Conservation (phyloP, 2,797 vertebrate species). For the Anableps anableps region DNA sequence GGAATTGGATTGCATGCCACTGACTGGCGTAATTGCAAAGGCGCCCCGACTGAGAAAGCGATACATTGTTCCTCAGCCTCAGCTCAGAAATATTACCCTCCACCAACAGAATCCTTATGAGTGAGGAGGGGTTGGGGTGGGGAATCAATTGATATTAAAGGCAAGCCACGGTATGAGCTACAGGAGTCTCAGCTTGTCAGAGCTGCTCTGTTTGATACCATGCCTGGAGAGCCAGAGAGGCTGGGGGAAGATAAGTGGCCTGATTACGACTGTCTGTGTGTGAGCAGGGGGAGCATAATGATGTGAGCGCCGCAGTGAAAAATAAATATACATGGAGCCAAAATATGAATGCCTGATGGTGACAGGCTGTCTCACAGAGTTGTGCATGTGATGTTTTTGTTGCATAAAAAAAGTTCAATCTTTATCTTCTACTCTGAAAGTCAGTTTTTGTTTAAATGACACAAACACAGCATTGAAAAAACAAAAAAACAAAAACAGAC, state of each 20-base stretch:
- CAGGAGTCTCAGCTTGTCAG: slow-evolving; percentile 57
- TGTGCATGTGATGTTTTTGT: neutral
- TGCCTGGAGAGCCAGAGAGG: slow-evolving; percentile 51
- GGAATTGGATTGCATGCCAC: slow-evolving; percentile 63
- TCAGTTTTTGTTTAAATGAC: neutral
- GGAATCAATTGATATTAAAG: slow-evolving; percentile 72
- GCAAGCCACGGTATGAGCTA: slow-evolving; percentile 54
- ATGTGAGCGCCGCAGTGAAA: slow-evolving; percentile 1
- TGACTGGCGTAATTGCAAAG: slow-evolving; percentile 61
- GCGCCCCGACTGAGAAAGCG: slow-evolving; percentile 54
- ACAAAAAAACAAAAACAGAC: neutral
- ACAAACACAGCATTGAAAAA: neutral
- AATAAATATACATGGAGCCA: slow-evolving; percentile 30
- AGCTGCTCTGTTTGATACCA: slow-evolving; percentile 63
- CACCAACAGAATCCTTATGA: slow-evolving; percentile 57
- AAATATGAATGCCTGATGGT: slow-evolving; percentile 12
- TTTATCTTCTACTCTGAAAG: neutral
- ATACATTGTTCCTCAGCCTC: slow-evolving; percentile 51
- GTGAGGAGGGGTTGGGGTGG: neutral
- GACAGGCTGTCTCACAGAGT: slow-evolving; percentile 8
- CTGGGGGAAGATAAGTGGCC: slow-evolving; percentile 60
- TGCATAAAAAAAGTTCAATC: neutral
- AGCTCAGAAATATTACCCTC: slow-evolving; percentile 69
- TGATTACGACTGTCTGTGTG: slow-evolving; percentile 50
- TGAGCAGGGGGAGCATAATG: slow-evolving; percentile 36